Percentiles rank a stretch among this genome's conserved stretches.
Conservation (phyloP, 2,113 vertebrate genomes). For the Sinocyclocheilus anshuiensis region DNA sequence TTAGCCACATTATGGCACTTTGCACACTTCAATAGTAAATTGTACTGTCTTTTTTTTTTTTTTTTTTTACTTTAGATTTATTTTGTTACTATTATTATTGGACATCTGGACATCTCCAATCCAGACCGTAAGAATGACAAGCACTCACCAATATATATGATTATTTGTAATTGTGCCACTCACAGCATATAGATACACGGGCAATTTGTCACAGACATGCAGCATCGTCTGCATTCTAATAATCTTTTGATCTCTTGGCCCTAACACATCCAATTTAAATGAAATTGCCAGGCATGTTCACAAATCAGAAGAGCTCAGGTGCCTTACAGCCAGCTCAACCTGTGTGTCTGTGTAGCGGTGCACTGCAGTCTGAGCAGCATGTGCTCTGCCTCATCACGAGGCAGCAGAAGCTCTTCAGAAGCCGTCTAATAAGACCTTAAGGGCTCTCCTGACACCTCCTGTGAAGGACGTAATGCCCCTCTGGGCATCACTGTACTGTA, state of each 20-base stretch:
- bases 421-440: slow-evolving; percentile 54
- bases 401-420: slow-evolving; percentile 35
- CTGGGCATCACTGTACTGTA: slow-evolving; percentile 35
- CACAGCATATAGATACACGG: background rate
- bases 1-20: background rate
- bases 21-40: background rate
- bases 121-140: background rate
- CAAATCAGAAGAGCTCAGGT: background rate
- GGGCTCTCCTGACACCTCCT: slow-evolving; percentile 49
- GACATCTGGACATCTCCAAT: background rate
- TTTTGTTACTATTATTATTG: background rate
- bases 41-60: background rate
- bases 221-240: background rate
- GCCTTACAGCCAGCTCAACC: slow-evolving; percentile 15
- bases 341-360: background rate
- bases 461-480: slow-evolving; percentile 54
- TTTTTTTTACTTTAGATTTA: background rate
- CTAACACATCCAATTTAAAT: slow-evolving; percentile 24
- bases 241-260: background rate
- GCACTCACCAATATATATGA: background rate
- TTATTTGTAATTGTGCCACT: background rate
- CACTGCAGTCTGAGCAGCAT: slow-evolving; percentile 21
- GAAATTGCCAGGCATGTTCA: background rate
- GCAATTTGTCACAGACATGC: background rate
- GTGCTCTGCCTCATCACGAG: slow-evolving; percentile 33